Evolutionary conservation across 1,140 invertebrate genomes (phyloP).

Genomic region (Euwallacea similis): DNA sequence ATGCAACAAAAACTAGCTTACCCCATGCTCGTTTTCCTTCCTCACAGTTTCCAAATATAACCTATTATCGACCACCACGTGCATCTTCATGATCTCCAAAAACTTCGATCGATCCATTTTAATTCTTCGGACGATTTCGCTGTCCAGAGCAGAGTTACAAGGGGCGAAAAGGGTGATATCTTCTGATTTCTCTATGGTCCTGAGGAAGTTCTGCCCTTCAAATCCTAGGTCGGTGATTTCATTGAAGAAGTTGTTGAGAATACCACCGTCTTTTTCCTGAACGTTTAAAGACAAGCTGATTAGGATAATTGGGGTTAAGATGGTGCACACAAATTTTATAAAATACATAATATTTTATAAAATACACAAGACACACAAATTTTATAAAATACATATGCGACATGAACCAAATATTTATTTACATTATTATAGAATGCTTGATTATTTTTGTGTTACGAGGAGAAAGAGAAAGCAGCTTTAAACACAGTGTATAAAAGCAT

Average conservation of each 20-base stretch:
- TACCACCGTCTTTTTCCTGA: constrained; percentile 72
- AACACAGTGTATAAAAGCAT: too few species aligned
- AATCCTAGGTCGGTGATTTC: constrained; percentile 73
- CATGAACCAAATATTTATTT: too few species aligned
- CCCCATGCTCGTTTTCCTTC: constrained; percentile 69
- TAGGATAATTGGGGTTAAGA: too few species aligned
- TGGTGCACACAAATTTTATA: not conserved
- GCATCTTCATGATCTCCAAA: constrained; percentile 76
- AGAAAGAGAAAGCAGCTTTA: too few species aligned
- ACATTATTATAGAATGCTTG: too few species aligned
- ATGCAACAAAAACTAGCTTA: constrained; percentile 51
- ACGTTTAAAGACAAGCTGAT: not conserved
- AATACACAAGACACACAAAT: not conserved
- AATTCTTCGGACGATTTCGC: constrained; percentile 68
- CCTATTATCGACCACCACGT: constrained; percentile 70
- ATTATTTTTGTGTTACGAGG: too few species aligned
- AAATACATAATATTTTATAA: not conserved
- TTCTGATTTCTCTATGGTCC: constrained; percentile 66
- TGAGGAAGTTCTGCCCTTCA: constrained; percentile 72
- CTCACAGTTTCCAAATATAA: constrained; percentile 76
- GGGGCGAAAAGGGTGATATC: constrained; percentile 87
- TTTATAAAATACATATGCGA: not conserved
- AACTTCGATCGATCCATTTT: constrained; percentile 70
- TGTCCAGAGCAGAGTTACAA: constrained; percentile 83
- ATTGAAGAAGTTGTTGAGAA: constrained; percentile 78